Evolutionary conservation across 2,888 invertebrate genomes (phyloP), one percentile per base, ranked within the genome.

Genomic region (Zygaena filipendulae): DNA sequence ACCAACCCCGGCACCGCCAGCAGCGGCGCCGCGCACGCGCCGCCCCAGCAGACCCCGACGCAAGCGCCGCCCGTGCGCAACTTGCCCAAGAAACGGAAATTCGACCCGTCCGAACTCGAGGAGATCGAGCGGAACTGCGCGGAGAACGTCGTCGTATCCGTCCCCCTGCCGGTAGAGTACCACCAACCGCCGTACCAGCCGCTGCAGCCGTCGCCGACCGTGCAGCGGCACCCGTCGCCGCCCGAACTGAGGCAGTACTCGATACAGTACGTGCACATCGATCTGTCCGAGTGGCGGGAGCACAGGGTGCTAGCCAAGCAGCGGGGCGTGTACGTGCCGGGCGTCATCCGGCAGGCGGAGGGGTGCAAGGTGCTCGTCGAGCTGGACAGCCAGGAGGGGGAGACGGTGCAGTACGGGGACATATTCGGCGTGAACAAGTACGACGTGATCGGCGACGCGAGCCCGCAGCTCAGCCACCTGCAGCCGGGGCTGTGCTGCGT

Each of bases 1-100:
- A 80, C 66, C 27, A 75, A 75, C 34, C 69, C 55, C n/a, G 75
- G 66, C 23, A 66, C 48, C 40, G 66, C 59, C 31, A 72, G 62
- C 50, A 66, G 62, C 50, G 61, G 57, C 42, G 55, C 40, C 36
- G 45, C 52, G 38, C 43, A 47, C 36, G 69, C 64, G 29, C 48
- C 59, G 14, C 50, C 62, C 10, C 41, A 57, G 2, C 70, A 77
- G 40, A 67, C 66, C 27, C 50, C 70, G 35, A 81, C 81, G 32
- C 72, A 82, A 14, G 83, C 82, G 46, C 75, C 79, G 30, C 83
- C 86, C 36, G 84, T 87, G 39, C 82, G 90, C 38, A 92, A 92
- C 63, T 86, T 96, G 59, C 97, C 97, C 32, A 97, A 97, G 74
- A 97, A 97, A 74, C 85, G 97, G 39, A 94, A 94, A 72, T 92